phyloP scores from a whole-genome alignment of 2,888 invertebrate genomes.

The Omphaloscelis lunosa region DNA sequence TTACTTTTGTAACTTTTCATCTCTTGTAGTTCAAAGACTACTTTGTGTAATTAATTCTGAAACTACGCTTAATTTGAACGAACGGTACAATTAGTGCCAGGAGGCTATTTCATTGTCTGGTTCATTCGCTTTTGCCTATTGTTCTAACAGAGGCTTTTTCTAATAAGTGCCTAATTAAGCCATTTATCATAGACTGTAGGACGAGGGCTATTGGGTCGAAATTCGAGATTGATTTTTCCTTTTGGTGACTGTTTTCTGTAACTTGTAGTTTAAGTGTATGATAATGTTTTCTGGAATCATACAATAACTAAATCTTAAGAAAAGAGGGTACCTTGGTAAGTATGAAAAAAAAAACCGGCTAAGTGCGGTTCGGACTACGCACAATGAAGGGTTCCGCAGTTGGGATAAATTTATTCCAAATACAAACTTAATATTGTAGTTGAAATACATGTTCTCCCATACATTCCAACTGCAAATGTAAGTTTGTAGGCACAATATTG shows the following conservation, averaged over 20 bases:
- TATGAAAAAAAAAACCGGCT: neutral
- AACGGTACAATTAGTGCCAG: constrained; percentile 42
- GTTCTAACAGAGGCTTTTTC: constrained; percentile 73
- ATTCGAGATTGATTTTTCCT: neutral
- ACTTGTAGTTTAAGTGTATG: neutral
- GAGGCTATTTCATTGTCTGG: constrained; percentile 47
- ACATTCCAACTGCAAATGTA: no score
- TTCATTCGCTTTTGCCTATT: constrained; percentile 58
- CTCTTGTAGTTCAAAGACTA: constrained; percentile 69
- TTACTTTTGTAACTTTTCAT: constrained; percentile 35
- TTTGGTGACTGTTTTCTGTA: neutral
- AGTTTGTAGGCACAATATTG: no score
- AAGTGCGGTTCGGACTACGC: no score
- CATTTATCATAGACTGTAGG: constrained; percentile 42
- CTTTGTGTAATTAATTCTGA: constrained; percentile 54
- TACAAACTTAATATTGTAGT: no score
- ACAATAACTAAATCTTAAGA: neutral
- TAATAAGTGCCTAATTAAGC: constrained; percentile 80
- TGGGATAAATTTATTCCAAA: no score
- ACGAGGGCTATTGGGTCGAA: neutral
- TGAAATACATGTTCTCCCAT: no score
- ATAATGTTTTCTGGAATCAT: no score
- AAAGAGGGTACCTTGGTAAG: neutral
- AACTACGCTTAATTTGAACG: constrained; percentile 54
- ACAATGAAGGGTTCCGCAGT: no score